phyloP scores from a whole-genome alignment of 2,888 invertebrate species.

The Ophion slaviceki region DNA sequence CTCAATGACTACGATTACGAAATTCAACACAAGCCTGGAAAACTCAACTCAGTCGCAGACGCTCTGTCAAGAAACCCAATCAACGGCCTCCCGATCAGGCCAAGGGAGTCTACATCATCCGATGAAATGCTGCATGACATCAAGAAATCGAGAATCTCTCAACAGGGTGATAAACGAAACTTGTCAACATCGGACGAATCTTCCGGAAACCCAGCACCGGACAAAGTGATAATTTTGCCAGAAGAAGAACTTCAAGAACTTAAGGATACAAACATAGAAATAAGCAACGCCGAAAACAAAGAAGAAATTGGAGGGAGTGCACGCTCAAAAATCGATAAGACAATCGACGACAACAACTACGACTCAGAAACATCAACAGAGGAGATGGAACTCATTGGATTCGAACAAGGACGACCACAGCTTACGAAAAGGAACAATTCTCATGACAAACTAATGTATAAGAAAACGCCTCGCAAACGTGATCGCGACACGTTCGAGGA shows the following conservation, averaged over 20 bases:
- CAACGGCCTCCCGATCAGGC: neutral
- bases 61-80: neutral
- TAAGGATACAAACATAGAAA: neutral
- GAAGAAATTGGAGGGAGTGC: neutral
- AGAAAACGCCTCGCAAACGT: too few species aligned
- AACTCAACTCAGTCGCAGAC: conserved; percentile 43
- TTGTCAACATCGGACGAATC: neutral
- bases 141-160: conserved; percentile 3
- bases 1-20: conserved; percentile 45
- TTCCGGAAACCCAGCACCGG: conserved; percentile 2
- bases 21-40: conserved; percentile 45
- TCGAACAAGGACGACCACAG: too few species aligned
- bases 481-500: too few species aligned
- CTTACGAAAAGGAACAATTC: too few species aligned
- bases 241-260: neutral
- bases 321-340: neutral
- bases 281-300: neutral
- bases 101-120: neutral
- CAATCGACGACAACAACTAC: neutral
- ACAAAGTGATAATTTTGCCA: neutral
- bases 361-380: too few species aligned
- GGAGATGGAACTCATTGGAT: too few species aligned
- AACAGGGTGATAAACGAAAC: neutral
- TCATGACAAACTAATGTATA: too few species aligned
- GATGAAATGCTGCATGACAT: neutral